These are phyloP conservation scores for Carapus acus DNA, from an alignment of 2,797 vertebrate genomes.

Conservation along the genomic window DNA sequence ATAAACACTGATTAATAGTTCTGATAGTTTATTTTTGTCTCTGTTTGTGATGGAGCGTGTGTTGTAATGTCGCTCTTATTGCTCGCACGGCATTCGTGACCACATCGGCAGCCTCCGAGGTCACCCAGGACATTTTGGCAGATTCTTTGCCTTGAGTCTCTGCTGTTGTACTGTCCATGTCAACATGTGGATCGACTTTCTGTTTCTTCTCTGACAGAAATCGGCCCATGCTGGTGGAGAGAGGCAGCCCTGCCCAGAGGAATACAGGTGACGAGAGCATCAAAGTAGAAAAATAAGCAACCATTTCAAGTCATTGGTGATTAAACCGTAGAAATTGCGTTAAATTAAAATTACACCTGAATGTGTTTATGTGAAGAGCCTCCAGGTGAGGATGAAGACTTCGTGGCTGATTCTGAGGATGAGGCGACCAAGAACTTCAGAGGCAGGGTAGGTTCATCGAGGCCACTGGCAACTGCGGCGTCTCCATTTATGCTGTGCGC, in stretches of 20 bases:
- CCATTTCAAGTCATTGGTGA: not conserved
- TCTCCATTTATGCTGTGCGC: no score
- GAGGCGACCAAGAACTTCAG: constrained; percentile 71
- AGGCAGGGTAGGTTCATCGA: constrained; percentile 57
- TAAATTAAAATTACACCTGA: not conserved
- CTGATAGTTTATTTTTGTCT: not conserved
- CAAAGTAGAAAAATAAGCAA: no score
- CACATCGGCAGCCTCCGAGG: no score
- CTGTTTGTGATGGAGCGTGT: not conserved
- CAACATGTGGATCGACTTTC: no score
- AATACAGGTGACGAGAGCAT: constrained; percentile 53
- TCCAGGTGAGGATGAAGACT: constrained; percentile 51
- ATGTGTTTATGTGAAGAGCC: constrained; percentile 31
- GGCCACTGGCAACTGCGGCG: no score
- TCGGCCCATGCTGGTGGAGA: constrained; percentile 16
- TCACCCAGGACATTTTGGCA: no score
- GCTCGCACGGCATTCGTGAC: no score
- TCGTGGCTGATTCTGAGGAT: constrained; percentile 75
- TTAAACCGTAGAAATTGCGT: not conserved
- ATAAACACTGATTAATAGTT: not conserved
- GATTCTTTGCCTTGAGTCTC: no score
- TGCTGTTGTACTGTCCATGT: no score
- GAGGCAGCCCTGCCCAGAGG: constrained; percentile 23
- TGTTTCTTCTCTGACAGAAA: constrained; percentile 59
- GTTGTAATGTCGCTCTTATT: no score